Evolutionary conservation across 2,113 vertebrate species (phyloP).

Genomic region (Colaptes auratus): DNA sequence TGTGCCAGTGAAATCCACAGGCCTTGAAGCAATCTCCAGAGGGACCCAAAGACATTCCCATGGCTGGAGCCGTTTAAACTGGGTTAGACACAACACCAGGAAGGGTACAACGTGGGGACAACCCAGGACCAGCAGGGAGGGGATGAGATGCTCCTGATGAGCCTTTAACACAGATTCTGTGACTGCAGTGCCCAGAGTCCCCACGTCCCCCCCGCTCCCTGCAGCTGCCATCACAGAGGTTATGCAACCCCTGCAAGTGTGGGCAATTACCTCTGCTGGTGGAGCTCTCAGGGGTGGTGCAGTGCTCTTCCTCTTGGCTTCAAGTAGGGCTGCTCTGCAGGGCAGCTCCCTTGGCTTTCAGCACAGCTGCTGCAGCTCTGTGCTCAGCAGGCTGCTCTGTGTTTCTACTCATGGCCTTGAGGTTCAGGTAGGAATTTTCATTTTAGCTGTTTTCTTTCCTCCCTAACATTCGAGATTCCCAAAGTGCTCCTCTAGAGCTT

Average conservation of each 20-base stretch:
- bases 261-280: slow-evolving; percentile 37
- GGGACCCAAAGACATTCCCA: slow-evolving; percentile 26
- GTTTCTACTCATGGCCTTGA: background rate
- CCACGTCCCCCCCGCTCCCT: background rate
- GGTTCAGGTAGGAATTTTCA: background rate
- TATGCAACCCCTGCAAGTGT: slow-evolving; percentile 47
- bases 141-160: slow-evolving; percentile 57
- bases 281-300: background rate
- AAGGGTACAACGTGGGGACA: slow-evolving; percentile 32
- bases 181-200: slow-evolving; percentile 50
- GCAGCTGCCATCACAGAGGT: slow-evolving; percentile 28
- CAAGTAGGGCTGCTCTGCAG: background rate
- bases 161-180: slow-evolving; percentile 32
- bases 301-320: background rate
- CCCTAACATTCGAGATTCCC: background rate
- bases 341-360: background rate
- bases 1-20: slow-evolving; percentile 25
- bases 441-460: rapidly evolving
- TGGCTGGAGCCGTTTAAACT: background rate
- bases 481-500: background rate
- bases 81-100: slow-evolving; percentile 56
- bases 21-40: slow-evolving; percentile 55
- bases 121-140: slow-evolving; percentile 50
- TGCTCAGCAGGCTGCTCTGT: rapidly evolving
- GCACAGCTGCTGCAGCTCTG: background rate